Evolutionary conservation across 2,113 vertebrate species (phyloP).

Genomic region (Saguinus midas): DNA sequence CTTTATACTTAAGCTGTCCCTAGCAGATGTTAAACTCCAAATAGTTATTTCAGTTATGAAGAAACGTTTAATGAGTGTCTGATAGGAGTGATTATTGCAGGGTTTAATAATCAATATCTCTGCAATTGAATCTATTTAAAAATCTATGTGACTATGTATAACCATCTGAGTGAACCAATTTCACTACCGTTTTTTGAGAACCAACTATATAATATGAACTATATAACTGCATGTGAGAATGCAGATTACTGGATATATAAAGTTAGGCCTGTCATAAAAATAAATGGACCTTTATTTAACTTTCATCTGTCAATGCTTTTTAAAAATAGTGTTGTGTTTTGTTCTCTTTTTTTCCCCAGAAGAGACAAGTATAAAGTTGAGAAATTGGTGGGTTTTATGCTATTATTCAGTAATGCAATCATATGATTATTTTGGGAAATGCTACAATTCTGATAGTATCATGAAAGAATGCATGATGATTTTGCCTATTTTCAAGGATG

Average conservation of each 20-base stretch:
- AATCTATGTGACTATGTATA: neutral
- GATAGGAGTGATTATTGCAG: neutral
- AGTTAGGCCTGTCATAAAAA: neutral
- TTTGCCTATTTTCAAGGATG: neutral
- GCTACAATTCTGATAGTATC: neutral
- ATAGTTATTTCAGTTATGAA: neutral
- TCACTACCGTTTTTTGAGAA: neutral
- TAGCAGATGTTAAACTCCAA: neutral
- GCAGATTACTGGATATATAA: neutral
- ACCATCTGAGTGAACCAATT: neutral
- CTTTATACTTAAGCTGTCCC: neutral
- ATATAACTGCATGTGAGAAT: neutral
- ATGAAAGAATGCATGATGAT: neutral
- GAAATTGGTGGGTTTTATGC: neutral
- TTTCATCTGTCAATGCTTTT: neutral
- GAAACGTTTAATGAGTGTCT: neutral
- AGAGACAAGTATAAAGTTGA: neutral
- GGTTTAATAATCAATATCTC: neutral
- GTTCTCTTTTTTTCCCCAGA: neutral
- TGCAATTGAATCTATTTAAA: neutral
- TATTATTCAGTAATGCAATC: neutral
- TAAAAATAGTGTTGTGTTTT: neutral
- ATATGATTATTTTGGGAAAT: neutral
- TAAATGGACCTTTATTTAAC: neutral
- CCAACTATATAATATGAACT: neutral